These are phyloP conservation scores for Tychaedon coryphoeus DNA, from an alignment of 2,113 vertebrate species.

Conservation along the genomic window DNA sequence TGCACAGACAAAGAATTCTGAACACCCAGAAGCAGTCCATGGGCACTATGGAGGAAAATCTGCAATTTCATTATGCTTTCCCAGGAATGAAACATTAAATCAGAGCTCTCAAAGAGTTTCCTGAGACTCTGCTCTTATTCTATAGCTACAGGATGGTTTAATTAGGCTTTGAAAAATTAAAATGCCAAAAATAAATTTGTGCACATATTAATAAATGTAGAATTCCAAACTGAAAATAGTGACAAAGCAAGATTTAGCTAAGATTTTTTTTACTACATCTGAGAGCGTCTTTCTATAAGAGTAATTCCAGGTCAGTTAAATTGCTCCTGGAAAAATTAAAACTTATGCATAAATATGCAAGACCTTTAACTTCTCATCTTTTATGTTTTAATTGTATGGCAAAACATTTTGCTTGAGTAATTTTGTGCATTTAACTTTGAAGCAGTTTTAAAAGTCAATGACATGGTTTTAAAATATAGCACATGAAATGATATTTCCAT, in stretches of 20 bases:
- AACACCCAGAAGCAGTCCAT: not conserved
- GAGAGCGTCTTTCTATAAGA: not conserved
- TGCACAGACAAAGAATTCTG: not conserved
- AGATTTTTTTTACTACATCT: not conserved
- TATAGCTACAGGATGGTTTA: not conserved
- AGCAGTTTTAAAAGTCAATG: slow-evolving; percentile 34
- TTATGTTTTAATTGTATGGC: not conserved
- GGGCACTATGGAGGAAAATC: not conserved
- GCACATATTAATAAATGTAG: not conserved
- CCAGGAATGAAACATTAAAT: not conserved
- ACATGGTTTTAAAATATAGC: slow-evolving; percentile 43
- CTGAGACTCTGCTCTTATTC: not conserved
- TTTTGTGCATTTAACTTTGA: slow-evolving; percentile 37
- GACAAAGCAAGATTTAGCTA: not conserved
- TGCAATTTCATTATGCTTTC: not conserved
- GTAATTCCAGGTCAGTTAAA: not conserved
- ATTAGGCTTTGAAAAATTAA: not conserved
- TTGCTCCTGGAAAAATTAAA: not conserved
- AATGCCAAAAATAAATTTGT: not conserved
- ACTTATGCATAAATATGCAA: not conserved
- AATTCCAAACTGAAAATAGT: not conserved
- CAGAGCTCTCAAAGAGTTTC: not conserved
- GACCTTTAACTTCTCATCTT: slow-evolving; percentile 9
- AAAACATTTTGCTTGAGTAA: slow-evolving; percentile 4
- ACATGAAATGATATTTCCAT: slow-evolving; percentile 15